Evolutionary conservation across 2,113 vertebrate species (phyloP), one percentile per base, ranked within the genome.

Genomic region (Montifringilla adamsi): DNA sequence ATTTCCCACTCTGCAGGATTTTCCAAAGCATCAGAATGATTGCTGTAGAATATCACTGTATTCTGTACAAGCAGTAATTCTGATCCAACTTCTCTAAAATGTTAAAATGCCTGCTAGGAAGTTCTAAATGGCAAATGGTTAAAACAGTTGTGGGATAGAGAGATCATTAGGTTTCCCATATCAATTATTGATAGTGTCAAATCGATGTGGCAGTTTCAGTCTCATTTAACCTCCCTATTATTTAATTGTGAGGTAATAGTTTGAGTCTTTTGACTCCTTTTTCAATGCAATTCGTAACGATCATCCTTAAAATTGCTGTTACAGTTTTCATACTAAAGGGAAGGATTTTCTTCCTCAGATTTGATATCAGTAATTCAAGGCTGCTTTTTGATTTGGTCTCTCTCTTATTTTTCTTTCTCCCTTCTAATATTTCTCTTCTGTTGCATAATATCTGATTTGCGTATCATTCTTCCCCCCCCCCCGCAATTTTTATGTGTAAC

Each of bases 161-260:
- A 47, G 30, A 67, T 89, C 66, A 59, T 58, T 62, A 39, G 26
- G 30, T 69, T n/a, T 87, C 74, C 44, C 81, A 22, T 66, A 87
- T 91, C 46, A 93, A 24, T 94, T 96, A 93, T 76, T 94, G 70
- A 83, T 91, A 39, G 17, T 62, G 74, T 69, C 67, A 87, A 76
- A 91, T 95, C 66, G 79, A 11, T 80, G 69, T 64, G 56, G 62
- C 47, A 17, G 15, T 92, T 93, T 78, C 47, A 39, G 50, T 90
- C 76, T 90, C 64, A 66, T 87, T 92, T 95, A 89, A 46, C 58
- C 12, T 92, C 58, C 28, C 18, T 69, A 1, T 66, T 84, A 69
- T 55, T 89, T 93, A 76, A 76, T 58, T 87, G 23, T 50, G 59
- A 26, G 59, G 60, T 30, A 79, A 68, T 72, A 56, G 26, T 58